phyloP scores from a whole-genome alignment of 2,888 invertebrate species.

The Urechis unicinctus region DNA sequence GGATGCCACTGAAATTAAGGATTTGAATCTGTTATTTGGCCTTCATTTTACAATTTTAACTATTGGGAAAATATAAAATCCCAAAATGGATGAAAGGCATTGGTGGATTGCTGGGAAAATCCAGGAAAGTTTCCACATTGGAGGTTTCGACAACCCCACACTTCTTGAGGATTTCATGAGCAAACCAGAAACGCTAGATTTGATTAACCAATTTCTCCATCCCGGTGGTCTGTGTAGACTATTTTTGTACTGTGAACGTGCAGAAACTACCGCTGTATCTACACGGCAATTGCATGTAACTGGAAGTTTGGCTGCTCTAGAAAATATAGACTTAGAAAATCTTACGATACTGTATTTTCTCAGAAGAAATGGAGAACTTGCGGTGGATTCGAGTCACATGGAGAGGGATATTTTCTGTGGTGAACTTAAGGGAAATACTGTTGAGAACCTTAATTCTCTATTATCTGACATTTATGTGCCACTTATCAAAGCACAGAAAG shows the following conservation, averaged over 20 bases:
- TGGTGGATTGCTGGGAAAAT: conserved; percentile 52
- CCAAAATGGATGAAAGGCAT: conserved; percentile 49
- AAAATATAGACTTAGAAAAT: conserved; percentile 36
- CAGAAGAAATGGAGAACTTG: conserved; percentile 37
- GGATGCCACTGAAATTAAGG: too few relatives aligned
- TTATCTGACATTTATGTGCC: conserved; percentile 47
- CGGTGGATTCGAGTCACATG: conserved; percentile 41
- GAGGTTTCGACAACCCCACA: conserved; percentile 43
- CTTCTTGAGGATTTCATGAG: conserved; percentile 47
- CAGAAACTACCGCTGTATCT: conserved; percentile 29
- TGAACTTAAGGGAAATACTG: conserved; percentile 46
- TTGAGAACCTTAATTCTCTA: conserved; percentile 40
- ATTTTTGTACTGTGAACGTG: conserved; percentile 44
- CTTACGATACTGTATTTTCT: conserved; percentile 45
- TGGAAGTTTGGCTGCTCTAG: conserved; percentile 38
- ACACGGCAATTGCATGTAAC: conserved; percentile 37
- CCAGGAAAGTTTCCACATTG: conserved; percentile 48
- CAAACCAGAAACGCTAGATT: conserved; percentile 36
- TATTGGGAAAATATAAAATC: too few relatives aligned
- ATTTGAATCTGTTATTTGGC: too few relatives aligned
- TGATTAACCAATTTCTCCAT: conserved; percentile 43
- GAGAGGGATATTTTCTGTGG: conserved; percentile 48
- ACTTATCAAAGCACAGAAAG: conserved; percentile 39
- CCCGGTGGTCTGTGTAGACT: conserved; percentile 43
- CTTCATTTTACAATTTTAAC: too few relatives aligned